A percentile compares a stretch with the other conserved stretches of the same genome.
phyloP scores from a whole-genome alignment of 2,113 vertebrate species.

The Glaucidium brasilianum region DNA sequence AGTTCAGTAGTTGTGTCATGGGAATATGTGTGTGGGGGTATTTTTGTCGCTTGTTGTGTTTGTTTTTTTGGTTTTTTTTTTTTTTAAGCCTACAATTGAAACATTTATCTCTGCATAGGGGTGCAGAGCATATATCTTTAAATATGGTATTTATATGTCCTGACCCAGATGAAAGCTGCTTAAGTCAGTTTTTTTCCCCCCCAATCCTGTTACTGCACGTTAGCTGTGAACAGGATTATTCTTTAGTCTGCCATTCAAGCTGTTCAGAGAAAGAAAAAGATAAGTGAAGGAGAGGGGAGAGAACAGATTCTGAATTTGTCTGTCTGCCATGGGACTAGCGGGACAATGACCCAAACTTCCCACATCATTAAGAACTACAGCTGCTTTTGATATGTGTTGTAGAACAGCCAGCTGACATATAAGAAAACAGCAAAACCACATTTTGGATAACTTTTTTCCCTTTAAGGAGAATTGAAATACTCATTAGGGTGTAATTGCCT shows the following conservation, averaged over 20 bases:
- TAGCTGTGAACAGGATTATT: constrained; percentile 75
- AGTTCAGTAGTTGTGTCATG: constrained; percentile 41
- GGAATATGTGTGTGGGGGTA: background rate
- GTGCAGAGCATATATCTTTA: constrained; percentile 57
- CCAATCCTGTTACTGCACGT: constrained; percentile 72
- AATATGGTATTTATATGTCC: constrained; percentile 60
- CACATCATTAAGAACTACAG: background rate
- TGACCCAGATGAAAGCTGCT: constrained; percentile 69
- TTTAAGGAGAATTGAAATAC: background rate
- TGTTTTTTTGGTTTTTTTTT: background rate
- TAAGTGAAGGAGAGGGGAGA: background rate
- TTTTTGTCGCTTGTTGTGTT: background rate
- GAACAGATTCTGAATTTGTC: constrained; percentile 55
- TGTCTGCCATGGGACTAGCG: constrained; percentile 21
- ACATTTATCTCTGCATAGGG: constrained; percentile 56
- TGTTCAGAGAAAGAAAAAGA: constrained; percentile 37
- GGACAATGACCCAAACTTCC: constrained; percentile 40
- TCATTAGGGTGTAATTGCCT: background rate
- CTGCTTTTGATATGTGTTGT: background rate
- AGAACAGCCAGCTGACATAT: background rate
- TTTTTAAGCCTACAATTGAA: constrained; percentile 35
- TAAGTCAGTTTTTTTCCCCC: constrained; percentile 68
- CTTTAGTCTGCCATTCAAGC: constrained; percentile 68
- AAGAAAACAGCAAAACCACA: background rate
- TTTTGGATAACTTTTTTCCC: background rate